Evolutionary conservation across 2,888 invertebrate species (phyloP).

Genomic region (Mythimna albipuncta): DNA sequence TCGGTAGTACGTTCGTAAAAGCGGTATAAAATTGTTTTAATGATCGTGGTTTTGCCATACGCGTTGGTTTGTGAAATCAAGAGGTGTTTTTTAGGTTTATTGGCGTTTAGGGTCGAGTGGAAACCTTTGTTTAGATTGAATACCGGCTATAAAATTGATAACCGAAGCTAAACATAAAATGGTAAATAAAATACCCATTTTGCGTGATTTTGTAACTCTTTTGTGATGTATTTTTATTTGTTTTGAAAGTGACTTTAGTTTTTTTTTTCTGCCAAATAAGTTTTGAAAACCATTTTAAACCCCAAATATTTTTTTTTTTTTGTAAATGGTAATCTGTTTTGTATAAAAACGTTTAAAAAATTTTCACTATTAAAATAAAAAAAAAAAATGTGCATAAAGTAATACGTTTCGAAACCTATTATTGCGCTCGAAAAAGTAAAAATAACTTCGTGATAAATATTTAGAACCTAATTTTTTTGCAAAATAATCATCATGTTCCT

Average conservation of each 20-base stretch:
- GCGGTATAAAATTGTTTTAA: constrained; percentile 83
- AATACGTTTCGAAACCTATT: too few relatives aligned
- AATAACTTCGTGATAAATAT: background rate
- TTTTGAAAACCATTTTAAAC: background rate
- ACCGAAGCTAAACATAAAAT: constrained; percentile 66
- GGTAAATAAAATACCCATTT: constrained; percentile 61
- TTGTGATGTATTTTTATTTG: constrained; percentile 54
- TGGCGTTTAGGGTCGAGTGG: constrained; percentile 83
- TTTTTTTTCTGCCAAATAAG: background rate
- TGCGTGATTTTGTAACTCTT: constrained; percentile 64
- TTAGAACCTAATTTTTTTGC: background rate
- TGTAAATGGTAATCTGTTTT: background rate
- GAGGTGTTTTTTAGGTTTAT: constrained; percentile 89
- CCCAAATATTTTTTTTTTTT: background rate
- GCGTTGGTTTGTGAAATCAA: constrained; percentile 85
- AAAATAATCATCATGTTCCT: too few relatives aligned
- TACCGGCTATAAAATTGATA: constrained; percentile 81
- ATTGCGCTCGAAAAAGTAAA: background rate
- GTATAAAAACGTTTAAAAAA: too few relatives aligned
- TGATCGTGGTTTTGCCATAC: constrained; percentile 85
- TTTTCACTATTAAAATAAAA: too few relatives aligned
- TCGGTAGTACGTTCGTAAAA: constrained; percentile 81
- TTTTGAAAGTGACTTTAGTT: constrained; percentile 34
- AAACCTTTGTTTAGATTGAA: constrained; percentile 85
- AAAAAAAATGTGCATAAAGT: too few relatives aligned